Evolutionary conservation across 1,140 invertebrate species (phyloP), one percentile per base, ranked within the genome.

Genomic region (Polypedilum pembai): DNA sequence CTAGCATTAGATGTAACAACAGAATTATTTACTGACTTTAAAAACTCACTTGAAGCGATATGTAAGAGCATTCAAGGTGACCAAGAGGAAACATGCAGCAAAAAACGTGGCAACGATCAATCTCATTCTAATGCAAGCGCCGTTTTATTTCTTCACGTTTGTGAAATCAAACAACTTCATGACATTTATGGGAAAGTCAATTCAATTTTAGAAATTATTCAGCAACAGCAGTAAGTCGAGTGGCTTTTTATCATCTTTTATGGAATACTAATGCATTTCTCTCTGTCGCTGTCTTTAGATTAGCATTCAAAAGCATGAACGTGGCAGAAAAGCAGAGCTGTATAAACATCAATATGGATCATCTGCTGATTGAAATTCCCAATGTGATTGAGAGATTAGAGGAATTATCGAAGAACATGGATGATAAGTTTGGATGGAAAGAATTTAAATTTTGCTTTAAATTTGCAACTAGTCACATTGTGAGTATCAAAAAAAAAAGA

Each of bases 371-470:
- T 77, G 87, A 89, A 80, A 83, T 89, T 76, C 88, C 88, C 63
- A 82, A 88, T 41, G 87, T 89, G 79, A 80, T 89, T 40, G 79
- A 87, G 40, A 83, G 87, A 20, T 79, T 89, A 40, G 87, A 89
- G 80, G 88, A 89, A 79, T 79, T 88, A 15, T 85, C 85, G 40
- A 81, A 83, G 76, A 85, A 86, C 0, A 81, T 88, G 45, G 87
- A 89, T 77, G 87, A 89, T 75, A 87, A 87, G 77, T 80, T 89
- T 73, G 87, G 87, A 76, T 88, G 88, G 86, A 85, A 86, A 75
- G 88, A 90, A 79, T 90, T 89, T 81, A 89, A 89, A 78, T 89
- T 89, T 79, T 87, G 87, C 75, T 88, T 90, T 76, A 89, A 89
- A 83, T 81, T 89, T 73, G 87, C 86, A 15, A 89, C 88, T 56